A percentile compares a stretch with the other conserved stretches of the same genome.
phyloP scores from a whole-genome alignment of 2,888 invertebrate species.

The Mechanitis mazaeus region DNA sequence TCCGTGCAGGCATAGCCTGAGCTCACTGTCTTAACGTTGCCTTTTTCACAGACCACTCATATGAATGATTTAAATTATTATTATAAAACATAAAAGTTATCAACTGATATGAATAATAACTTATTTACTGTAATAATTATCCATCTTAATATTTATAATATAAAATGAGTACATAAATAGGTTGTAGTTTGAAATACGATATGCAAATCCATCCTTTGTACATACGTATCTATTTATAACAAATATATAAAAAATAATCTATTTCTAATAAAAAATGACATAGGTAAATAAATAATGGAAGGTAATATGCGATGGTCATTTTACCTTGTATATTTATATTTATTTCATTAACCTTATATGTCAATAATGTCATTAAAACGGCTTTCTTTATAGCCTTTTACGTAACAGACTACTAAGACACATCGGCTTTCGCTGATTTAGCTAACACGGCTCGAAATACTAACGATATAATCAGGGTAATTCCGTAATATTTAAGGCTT shows the following conservation, averaged over 20 bases:
- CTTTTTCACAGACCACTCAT: too few relatives aligned
- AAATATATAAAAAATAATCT: conserved; percentile 1
- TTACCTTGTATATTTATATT: conserved; percentile 21
- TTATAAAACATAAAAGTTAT: too few relatives aligned
- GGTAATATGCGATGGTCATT: conserved; percentile 12
- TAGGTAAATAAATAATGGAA: conserved; percentile 9
- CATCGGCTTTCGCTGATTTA: conserved; percentile 28
- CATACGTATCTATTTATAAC: too few relatives aligned
- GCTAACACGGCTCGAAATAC: conserved; percentile 20
- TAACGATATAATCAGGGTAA: conserved; percentile 11
- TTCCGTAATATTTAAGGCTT: not conserved
- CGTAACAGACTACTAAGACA: conserved; percentile 26
- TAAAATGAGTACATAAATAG: too few relatives aligned
- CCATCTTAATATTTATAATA: too few relatives aligned
- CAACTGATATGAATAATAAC: too few relatives aligned
- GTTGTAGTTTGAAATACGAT: too few relatives aligned
- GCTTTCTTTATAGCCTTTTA: conserved; percentile 30
- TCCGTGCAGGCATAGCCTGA: not conserved
- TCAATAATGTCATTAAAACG: conserved; percentile 27
- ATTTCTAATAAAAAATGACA: not conserved
- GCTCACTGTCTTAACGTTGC: too few relatives aligned
- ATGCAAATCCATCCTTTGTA: too few relatives aligned
- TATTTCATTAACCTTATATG: conserved; percentile 24
- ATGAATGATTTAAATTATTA: too few relatives aligned
- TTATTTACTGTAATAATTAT: too few relatives aligned